These are phyloP conservation scores for Gorsachius magnificus DNA, from an alignment of 2,797 vertebrate species.

Conservation along the genomic window DNA sequence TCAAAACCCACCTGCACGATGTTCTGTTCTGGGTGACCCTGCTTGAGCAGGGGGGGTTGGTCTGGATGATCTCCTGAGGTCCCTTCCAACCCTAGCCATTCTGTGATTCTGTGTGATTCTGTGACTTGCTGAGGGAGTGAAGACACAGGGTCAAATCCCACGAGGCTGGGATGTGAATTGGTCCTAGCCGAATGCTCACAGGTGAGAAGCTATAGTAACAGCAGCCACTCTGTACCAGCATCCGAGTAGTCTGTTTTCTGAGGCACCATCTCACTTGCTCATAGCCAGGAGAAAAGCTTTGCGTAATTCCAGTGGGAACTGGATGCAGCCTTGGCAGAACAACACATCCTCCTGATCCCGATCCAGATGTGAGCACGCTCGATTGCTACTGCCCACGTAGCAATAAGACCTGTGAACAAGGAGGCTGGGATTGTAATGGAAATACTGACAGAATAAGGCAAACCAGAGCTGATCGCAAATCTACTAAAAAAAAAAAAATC, in stretches of 20 bases:
- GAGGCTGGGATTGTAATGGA: neutral
- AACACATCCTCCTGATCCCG: neutral
- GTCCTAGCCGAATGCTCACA: neutral
- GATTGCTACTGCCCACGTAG: neutral
- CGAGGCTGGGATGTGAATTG: fast-evolving
- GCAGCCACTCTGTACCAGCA: neutral
- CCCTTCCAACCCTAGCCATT: too few relatives aligned
- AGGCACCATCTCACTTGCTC: neutral
- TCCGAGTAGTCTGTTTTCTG: neutral
- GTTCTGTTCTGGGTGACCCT: too few relatives aligned
- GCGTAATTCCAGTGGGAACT: neutral
- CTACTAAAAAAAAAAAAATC: neutral
- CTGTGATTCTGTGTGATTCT: too few relatives aligned
- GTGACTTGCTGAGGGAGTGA: neutral
- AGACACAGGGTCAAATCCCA: fast-evolving
- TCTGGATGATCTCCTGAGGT: too few relatives aligned
- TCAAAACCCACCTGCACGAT: too few relatives aligned
- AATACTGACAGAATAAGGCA: neutral
- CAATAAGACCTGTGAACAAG: neutral
- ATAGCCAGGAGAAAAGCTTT: neutral
- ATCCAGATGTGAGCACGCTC: fast-evolving
- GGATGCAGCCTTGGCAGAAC: neutral
- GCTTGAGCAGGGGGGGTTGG: too few relatives aligned
- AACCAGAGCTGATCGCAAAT: neutral
- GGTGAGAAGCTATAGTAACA: neutral